These are phyloP conservation scores for Percina caprodes DNA, from an alignment of 2,113 vertebrate genomes.

Conservation along the genomic window DNA sequence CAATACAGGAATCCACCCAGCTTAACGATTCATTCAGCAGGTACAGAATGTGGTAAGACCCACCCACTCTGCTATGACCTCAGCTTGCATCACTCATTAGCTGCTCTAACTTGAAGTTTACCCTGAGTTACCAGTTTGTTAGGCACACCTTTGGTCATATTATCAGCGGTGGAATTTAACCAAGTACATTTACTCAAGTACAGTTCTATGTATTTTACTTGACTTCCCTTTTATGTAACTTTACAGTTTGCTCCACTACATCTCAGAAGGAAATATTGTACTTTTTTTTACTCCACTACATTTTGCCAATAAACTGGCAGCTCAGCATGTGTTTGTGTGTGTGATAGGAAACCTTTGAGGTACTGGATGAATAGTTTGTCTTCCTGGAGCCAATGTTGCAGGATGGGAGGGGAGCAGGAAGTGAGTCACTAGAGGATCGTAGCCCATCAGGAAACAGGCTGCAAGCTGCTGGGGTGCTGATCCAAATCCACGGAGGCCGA, in stretches of 20 bases:
- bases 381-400: conserved; percentile 74
- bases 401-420: conserved; percentile 76
- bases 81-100: not conserved
- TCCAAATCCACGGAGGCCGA: conserved; percentile 33
- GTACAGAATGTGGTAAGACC: not conserved
- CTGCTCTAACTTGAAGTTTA: not conserved
- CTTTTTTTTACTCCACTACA: too few relatives aligned
- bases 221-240: too few relatives aligned
- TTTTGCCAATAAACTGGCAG: not conserved
- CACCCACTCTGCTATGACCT: not conserved
- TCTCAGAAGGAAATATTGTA: too few relatives aligned
- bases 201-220: too few relatives aligned
- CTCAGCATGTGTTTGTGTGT: not conserved
- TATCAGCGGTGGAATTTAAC: too few relatives aligned
- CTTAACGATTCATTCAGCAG: not conserved
- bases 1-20: conserved; percentile 5
- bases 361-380: conserved; percentile 58
- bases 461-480: conserved; percentile 32
- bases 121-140: not conserved
- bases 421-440: conserved; percentile 47
- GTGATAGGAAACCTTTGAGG: conserved; percentile 68
- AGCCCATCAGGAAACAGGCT: conserved; percentile 54
- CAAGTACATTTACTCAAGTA: too few relatives aligned
- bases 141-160: not conserved
- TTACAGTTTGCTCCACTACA: too few relatives aligned